Conservation (phyloP, 2,888 invertebrate genomes). For the Drosophila helvetica region DNA sequence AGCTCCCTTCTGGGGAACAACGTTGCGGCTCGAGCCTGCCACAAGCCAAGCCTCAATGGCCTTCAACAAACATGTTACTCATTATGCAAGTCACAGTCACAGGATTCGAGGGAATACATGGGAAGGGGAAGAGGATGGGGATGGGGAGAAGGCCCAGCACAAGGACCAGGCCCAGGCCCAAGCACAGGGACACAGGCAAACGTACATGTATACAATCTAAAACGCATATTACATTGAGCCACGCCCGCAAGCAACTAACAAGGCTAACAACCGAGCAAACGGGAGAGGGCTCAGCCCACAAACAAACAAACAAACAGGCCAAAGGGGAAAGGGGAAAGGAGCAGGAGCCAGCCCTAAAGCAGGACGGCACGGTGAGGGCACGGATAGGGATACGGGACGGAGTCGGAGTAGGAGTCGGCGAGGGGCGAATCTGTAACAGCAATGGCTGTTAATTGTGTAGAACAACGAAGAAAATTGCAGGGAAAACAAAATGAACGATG, state of each 20-base stretch:
- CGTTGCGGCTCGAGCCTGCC: conserved; percentile 2
- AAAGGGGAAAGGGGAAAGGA: conserved; percentile 25
- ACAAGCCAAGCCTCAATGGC: conserved; percentile 23
- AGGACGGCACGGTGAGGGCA: conserved; percentile 2
- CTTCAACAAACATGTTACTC: conserved; percentile 66
- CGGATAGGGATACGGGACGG: background rate
- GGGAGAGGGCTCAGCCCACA: conserved; percentile 21
- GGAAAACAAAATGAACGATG: conserved; percentile 73
- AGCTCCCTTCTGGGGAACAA: conserved; percentile 1
- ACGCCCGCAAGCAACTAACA: conserved; percentile 52
- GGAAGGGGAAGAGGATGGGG: too few relatives aligned
- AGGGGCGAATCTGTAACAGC: conserved; percentile 17
- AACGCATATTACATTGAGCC: conserved; percentile 60
- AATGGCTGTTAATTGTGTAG: conserved; percentile 76
- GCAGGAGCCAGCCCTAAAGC: conserved; percentile 14
- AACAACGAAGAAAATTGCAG: conserved; percentile 74
- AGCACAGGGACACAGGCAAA: conserved; percentile 3
- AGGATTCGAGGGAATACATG: conserved; percentile 15
- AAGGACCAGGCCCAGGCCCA: background rate
- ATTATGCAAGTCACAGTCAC: conserved; percentile 67
- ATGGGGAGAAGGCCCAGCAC: too few relatives aligned
- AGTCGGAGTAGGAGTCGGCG: background rate
- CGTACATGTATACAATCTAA: conserved; percentile 41
- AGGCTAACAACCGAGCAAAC: conserved; percentile 38
- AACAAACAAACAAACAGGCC: conserved; percentile 40